These are phyloP conservation scores for Callaeas wilsoni DNA, from an alignment of 2,113 vertebrate species.

Conservation along the genomic window DNA sequence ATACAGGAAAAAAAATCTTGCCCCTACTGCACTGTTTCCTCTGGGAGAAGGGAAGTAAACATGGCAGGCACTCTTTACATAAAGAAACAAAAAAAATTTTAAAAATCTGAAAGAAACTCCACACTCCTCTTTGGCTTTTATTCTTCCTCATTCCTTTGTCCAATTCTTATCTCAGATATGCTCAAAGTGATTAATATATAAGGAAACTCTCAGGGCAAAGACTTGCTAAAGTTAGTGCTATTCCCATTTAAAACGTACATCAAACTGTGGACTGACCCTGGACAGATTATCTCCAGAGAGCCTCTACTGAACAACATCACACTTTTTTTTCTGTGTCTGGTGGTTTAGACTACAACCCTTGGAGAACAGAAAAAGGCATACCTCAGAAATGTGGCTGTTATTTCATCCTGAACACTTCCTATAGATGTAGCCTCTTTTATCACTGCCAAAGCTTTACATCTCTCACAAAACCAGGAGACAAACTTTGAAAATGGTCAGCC, in stretches of 20 bases:
- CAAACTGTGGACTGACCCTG: neutral
- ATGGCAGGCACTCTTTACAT: neutral
- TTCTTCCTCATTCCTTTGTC: neutral
- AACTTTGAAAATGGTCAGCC: neutral
- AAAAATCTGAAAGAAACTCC: neutral
- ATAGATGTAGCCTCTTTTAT: neutral
- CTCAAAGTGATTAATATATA: neutral
- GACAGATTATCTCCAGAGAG: neutral
- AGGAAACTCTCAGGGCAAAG: neutral
- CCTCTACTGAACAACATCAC: neutral
- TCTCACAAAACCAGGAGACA: neutral
- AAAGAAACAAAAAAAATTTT: neutral
- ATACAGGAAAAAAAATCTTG: neutral
- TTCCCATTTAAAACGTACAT: neutral
- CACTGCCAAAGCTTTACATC: neutral
- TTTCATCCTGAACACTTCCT: slow-evolving; percentile 32
- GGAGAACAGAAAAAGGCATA: slow-evolving; percentile 41
- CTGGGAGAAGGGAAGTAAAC: neutral
- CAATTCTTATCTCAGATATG: neutral
- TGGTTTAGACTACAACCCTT: neutral
- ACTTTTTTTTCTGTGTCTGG: neutral
- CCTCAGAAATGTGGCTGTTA: slow-evolving; percentile 15
- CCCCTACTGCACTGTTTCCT: neutral
- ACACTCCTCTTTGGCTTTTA: neutral
- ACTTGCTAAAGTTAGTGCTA: neutral